These are phyloP conservation scores for Collichthys lucidus DNA, from an alignment of 2,113 vertebrate genomes.

Conservation along the genomic window DNA sequence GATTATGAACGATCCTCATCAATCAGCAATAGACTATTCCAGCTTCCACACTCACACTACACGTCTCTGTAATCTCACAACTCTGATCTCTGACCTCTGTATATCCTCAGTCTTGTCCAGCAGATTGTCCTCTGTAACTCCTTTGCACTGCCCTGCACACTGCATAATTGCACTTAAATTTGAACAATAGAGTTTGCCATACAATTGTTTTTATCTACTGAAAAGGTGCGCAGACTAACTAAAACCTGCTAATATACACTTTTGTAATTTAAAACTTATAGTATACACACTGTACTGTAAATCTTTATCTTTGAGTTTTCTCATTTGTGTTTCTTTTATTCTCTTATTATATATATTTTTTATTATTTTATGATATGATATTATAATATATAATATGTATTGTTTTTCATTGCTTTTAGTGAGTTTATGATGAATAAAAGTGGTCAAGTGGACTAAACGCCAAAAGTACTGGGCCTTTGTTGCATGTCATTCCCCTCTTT, in stretches of 20 bases:
- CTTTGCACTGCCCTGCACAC: neutral
- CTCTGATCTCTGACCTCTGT: neutral
- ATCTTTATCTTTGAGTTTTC: too few relatives aligned
- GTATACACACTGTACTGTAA: too few relatives aligned
- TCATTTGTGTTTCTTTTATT: too few relatives aligned
- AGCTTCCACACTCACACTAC: too few relatives aligned
- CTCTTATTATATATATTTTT: too few relatives aligned
- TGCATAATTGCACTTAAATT: neutral
- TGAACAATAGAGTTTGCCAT: too few relatives aligned
- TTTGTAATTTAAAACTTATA: too few relatives aligned
- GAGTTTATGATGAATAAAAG: neutral
- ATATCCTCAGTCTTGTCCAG: neutral
- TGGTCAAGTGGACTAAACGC: neutral
- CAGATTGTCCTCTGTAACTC: neutral
- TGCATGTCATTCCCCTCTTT: neutral
- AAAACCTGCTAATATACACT: too few relatives aligned
- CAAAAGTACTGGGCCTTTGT: too few relatives aligned
- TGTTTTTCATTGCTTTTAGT: neutral
- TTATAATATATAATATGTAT: neutral
- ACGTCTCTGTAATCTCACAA: neutral
- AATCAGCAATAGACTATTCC: neutral
- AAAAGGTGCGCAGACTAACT: neutral
- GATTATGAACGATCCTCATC: constrained; percentile 6
- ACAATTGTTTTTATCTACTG: neutral
- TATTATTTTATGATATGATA: too few relatives aligned